phyloP scores from a whole-genome alignment of 64 coral and sea anemone species.

The Catalaphyllia jardinei region DNA sequence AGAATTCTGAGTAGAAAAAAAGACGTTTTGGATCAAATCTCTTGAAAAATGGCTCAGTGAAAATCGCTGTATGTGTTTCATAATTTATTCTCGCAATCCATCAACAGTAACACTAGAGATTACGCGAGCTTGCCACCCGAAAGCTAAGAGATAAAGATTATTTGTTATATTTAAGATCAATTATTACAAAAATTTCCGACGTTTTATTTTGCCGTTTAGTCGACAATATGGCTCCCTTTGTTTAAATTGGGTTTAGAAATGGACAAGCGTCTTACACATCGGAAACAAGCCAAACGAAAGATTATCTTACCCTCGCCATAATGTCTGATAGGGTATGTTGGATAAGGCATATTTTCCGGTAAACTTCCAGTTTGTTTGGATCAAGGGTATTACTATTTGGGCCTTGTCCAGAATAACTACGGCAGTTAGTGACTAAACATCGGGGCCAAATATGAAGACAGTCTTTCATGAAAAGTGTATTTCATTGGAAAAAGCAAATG shows the following conservation, averaged over 20 bases:
- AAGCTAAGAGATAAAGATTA: background rate
- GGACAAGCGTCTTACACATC: background rate
- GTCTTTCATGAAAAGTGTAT: too few species aligned
- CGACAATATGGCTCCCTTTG: background rate
- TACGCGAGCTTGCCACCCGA: too few species aligned
- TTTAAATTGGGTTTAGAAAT: background rate
- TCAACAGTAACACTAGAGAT: background rate
- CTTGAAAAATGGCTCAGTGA: too few species aligned
- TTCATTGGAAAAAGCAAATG: too few species aligned
- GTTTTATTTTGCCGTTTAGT: background rate
- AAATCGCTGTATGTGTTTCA: background rate
- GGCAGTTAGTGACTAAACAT: too few species aligned
- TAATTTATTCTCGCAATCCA: background rate
- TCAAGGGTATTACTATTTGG: background rate
- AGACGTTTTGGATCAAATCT: too few species aligned
- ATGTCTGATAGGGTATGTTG: background rate
- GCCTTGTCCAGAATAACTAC: background rate
- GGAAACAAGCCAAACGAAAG: slow-evolving; percentile 22
- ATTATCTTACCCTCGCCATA: slow-evolving; percentile 11
- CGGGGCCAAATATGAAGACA: too few species aligned
- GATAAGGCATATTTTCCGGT: slow-evolving; percentile 24
- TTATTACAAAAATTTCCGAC: slow-evolving; percentile 13
- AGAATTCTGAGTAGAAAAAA: too few species aligned
- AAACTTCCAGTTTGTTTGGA: slow-evolving; percentile 2
- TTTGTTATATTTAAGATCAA: slow-evolving; percentile 10